These are phyloP conservation scores for Lepus townsendii DNA, from an alignment of 2,797 vertebrate genomes.

Conservation along the genomic window DNA sequence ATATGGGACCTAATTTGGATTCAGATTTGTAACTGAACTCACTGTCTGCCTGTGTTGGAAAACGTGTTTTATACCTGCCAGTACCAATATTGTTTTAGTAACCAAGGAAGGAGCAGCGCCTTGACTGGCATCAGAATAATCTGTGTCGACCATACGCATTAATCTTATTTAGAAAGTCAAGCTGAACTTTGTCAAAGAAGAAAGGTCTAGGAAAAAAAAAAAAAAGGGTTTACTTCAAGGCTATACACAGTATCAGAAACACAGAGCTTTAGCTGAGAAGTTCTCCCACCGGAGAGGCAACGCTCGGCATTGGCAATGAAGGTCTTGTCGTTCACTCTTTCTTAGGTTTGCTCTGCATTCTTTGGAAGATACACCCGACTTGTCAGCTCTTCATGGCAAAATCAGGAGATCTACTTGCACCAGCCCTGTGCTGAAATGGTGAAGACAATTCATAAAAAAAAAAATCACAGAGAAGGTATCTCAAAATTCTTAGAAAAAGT, in stretches of 20 bases:
- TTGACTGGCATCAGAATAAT: slow-evolving; percentile 78
- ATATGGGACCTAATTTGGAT: slow-evolving; percentile 79
- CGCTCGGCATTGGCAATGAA: background rate
- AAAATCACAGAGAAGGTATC: background rate
- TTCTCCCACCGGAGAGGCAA: background rate
- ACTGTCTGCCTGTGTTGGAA: slow-evolving; percentile 73
- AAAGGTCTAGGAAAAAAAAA: background rate
- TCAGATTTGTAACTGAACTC: slow-evolving; percentile 73
- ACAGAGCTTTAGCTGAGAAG: slow-evolving; percentile 33
- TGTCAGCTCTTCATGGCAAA: background rate
- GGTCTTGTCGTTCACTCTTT: background rate
- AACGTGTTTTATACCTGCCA: slow-evolving; percentile 79
- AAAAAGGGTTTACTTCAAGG: slow-evolving; percentile 64
- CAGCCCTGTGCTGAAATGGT: background rate
- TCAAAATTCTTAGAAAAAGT: background rate
- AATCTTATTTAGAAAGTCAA: slow-evolving; percentile 84
- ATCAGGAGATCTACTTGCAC: background rate
- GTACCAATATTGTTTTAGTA: slow-evolving; percentile 77
- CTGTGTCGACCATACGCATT: slow-evolving; percentile 79
- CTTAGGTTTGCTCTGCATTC: background rate
- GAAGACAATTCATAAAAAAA: background rate
- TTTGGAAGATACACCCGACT: background rate
- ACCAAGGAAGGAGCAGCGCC: slow-evolving; percentile 45
- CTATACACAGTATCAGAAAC: slow-evolving; percentile 25
- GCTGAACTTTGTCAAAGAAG: slow-evolving; percentile 82